phyloP scores from a whole-genome alignment of 2,113 vertebrate genomes.

The Peromyscus californicus region DNA sequence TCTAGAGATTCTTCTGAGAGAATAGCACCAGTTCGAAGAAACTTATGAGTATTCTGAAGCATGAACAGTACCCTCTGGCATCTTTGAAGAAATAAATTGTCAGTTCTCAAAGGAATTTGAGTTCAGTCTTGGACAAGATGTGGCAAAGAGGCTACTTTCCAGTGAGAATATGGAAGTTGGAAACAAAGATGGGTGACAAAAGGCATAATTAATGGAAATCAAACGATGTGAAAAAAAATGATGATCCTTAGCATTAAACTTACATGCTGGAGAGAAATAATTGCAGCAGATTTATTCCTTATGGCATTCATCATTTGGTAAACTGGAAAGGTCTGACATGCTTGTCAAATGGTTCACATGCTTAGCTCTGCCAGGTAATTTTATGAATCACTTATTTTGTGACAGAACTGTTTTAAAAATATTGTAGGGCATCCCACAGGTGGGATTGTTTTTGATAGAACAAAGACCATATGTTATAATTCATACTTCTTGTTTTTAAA shows the following conservation, averaged over 20 bases:
- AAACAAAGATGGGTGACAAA: background rate
- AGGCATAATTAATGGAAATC: background rate
- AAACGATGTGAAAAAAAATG: background rate
- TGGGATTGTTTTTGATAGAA: slow-evolving; percentile 35
- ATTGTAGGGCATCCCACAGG: slow-evolving; percentile 1
- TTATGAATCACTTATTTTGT: slow-evolving; percentile 78
- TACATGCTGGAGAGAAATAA: slow-evolving; percentile 46
- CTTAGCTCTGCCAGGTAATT: slow-evolving; percentile 61
- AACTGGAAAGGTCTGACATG: slow-evolving; percentile 48
- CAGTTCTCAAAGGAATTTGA: background rate
- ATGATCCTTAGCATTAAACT: background rate
- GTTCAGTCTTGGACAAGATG: background rate
- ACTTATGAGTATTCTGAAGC: background rate
- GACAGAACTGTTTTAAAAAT: slow-evolving; percentile 63
- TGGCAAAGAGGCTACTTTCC: background rate
- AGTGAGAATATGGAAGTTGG: background rate
- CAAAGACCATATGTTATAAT: slow-evolving; percentile 65
- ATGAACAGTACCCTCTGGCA: background rate
- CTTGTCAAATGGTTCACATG: background rate
- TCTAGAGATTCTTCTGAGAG: background rate
- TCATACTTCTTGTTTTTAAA: slow-evolving; percentile 50
- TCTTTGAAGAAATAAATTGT: slow-evolving; percentile 35
- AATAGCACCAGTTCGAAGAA: background rate
- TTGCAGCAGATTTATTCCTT: slow-evolving; percentile 45
- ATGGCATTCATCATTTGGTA: slow-evolving; percentile 20